These are phyloP conservation scores for Mizuhopecten yessoensis DNA, from an alignment of 1,140 invertebrate genomes.

Conservation along the genomic window DNA sequence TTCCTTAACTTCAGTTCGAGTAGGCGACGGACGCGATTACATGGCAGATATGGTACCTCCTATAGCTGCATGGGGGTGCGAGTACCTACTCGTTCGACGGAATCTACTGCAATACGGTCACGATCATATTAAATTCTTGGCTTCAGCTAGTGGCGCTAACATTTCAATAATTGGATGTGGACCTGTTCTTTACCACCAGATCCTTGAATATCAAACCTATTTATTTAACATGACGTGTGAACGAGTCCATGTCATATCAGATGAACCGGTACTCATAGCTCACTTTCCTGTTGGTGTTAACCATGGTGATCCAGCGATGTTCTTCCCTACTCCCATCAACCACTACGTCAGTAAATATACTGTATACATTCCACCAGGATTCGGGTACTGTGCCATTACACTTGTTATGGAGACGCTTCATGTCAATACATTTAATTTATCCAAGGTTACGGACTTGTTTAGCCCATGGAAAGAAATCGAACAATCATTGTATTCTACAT, in stretches of 20 bases:
- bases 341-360: not conserved
- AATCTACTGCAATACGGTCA: not conserved
- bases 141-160: not conserved
- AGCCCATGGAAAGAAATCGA: not conserved
- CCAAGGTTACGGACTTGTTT: not conserved
- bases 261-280: not conserved
- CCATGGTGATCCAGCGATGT: not conserved
- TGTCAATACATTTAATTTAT: not conserved
- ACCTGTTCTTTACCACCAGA: not conserved
- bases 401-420: not conserved
- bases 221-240: not conserved
- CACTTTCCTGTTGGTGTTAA: not conserved
- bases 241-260: not conserved
- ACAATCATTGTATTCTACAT: not conserved
- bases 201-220: not conserved
- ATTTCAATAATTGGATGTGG: not conserved
- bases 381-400: not conserved
- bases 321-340: not conserved
- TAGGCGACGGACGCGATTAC: not conserved
- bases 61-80: not conserved
- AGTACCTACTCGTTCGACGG: not conserved
- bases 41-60: not conserved
- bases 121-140: not conserved
- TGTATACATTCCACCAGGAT: constrained; percentile 2
- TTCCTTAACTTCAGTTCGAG: not conserved